Base-by-base conservation (phyloP, 1,140 invertebrate species). In the Drosophila punjabiensis region DNA sequence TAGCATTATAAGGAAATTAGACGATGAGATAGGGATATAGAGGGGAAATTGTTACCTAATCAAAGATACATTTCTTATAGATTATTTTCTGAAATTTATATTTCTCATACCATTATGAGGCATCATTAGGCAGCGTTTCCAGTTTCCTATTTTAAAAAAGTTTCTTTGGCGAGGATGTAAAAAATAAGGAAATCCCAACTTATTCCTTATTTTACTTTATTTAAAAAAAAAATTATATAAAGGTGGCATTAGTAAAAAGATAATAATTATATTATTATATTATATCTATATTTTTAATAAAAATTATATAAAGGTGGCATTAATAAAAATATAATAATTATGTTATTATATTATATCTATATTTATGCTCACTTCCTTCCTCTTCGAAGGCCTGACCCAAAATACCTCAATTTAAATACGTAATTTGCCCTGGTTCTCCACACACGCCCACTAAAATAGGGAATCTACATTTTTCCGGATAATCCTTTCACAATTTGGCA, bases 401-500 rank as follows among this genome's bases (percentile, higher is more conserved):
- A 53, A 41, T 53, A 37, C 53, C 35, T 73, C 18, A 70, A 60
- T 59, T 68, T 62, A 73, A 76, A 55, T 55, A 48, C n/a, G 43
- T 52, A 69, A 79, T 79, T 70, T 50, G 16, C 16, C 33, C 20
- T 33, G 24, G 30, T 33, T 14, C 63, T 50, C 48, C 52, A 70
- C 86, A 70, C 60, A 85, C 86, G 85, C 85, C 58, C 64, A 70
- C 68, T 39, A 16, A 39, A 68, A 33, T 33, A 68, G 64, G 65
- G 58, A 63, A 55, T 71, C 41, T 18, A 53, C 37, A 63, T 52
- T 43, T 56, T 77, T 4, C 20, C 9, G 45, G 35, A n/a, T n/a
- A 45, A 79, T 71, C 81, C 80, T 69, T 90, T 64, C 52, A 77
- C 20, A 64, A 82, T 76, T 79, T 89, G 86, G 86, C 86, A 90